Evolutionary conservation across 2,888 invertebrate species (phyloP), one percentile per base, ranked within the genome.

Genomic region (Eristalis tenax): DNA sequence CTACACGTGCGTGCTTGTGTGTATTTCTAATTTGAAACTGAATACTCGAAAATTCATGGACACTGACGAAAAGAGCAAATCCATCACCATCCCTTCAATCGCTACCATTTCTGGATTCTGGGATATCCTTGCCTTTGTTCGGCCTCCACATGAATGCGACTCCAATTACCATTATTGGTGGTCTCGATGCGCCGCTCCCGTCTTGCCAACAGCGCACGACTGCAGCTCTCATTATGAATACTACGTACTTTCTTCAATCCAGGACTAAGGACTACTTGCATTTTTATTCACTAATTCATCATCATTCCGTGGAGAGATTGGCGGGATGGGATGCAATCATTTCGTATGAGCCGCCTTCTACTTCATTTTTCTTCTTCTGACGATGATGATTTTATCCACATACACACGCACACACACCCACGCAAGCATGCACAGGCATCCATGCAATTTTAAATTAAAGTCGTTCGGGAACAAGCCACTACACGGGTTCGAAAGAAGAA

Each of bases 321-420:
- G 22, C 11, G 43, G 61, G 43, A 22, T 15, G 22, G 32, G 22
- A 5, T 40, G 11, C 8, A 18, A 74, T 68, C 68, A 80, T 63
- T 22, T 35, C 57, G 66, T 23, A 23, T 73, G 38, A 61, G 61
- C 22, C 32, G 1, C 35, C 40, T 57, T 74, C 40, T 56, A 83
- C 56, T 68, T 64, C 15, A 70, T 79, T 75, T 79, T 79, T 79
- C 63, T 65, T 75, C 75, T 71, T 70, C 65, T 80, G 75, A 80
- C 2, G 75, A 80, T 80, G 73, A 65, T 76, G 84, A 84, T 82
- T 70, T 61, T 64, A 85, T 80, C 64, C 56, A 35, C 73, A 56
- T 15, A 75, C 11, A 65, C 35, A 18, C 32, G 15, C n/a, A 18
- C 28, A 40, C 26, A 70, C 18, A 5, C 32, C 32, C 32, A 32